Percentiles rank a stretch among this genome's conserved stretches.
These are phyloP conservation scores for Mallotus villosus DNA, from an alignment of 2,797 vertebrate species.

Conservation along the genomic window DNA sequence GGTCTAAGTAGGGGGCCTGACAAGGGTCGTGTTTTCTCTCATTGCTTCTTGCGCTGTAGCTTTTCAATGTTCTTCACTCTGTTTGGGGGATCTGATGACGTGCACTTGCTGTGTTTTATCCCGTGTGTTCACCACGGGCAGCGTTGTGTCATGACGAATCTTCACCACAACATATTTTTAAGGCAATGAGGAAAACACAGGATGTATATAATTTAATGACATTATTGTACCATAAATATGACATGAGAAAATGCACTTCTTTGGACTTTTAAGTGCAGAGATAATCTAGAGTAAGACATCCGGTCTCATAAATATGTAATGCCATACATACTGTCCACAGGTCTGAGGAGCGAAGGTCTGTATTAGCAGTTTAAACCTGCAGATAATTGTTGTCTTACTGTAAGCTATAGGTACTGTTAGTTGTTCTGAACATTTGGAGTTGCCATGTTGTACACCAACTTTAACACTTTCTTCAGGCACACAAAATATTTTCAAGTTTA, in stretches of 20 bases:
- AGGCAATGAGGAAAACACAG: background rate
- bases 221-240: too few relatives aligned
- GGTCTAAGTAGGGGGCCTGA: constrained; percentile 38
- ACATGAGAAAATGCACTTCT: too few relatives aligned
- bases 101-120: background rate
- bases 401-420: background rate
- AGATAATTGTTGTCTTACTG: background rate
- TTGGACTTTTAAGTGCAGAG: too few relatives aligned
- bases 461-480: background rate
- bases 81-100: background rate
- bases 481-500: background rate
- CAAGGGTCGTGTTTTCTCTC: constrained; percentile 12
- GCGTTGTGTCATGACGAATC: background rate
- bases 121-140: background rate
- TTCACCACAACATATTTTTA: background rate
- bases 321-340: background rate
- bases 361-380: background rate
- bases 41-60: background rate
- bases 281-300: too few relatives aligned
- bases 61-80: background rate
- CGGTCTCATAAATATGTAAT: background rate
- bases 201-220: too few relatives aligned
- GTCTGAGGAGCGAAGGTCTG: background rate
- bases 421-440: background rate
- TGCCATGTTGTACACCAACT: background rate